Conservation (phyloP, 2,888 invertebrate genomes). For the Rhorus exstirpatorius region DNA sequence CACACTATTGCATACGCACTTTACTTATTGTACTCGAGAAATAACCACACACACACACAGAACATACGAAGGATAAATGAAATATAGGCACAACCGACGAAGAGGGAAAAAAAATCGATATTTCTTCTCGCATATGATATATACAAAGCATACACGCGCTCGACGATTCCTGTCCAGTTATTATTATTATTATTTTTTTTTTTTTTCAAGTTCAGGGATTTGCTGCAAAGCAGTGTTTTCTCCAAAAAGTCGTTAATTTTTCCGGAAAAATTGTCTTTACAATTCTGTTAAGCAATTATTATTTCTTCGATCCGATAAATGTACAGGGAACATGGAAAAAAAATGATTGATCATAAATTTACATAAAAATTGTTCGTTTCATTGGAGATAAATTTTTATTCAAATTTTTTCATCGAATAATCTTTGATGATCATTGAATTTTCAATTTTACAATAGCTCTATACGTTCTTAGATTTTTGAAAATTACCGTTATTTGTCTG, state of each 20-base stretch:
- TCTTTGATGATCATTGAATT: too few relatives aligned
- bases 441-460: too few relatives aligned
- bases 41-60: slow-evolving; percentile 46
- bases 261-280: background rate
- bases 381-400: too few relatives aligned
- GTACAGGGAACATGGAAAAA: too few relatives aligned
- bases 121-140: slow-evolving; percentile 21
- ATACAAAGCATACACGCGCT: slow-evolving; percentile 12
- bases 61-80: slow-evolving; percentile 56
- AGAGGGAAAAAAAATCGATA: slow-evolving; percentile 43
- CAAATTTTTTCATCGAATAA: too few relatives aligned
- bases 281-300: too few relatives aligned
- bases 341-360: too few relatives aligned
- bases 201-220: background rate
- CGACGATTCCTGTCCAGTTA: background rate
- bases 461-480: too few relatives aligned
- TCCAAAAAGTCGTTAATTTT: background rate
- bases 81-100: slow-evolving; percentile 62
- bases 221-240: too few relatives aligned
- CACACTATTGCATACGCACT: slow-evolving; percentile 63
- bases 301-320: too few relatives aligned
- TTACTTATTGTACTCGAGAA: slow-evolving; percentile 17
- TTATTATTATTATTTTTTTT: background rate
- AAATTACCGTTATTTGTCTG: too few relatives aligned
- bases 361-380: too few relatives aligned